Conservation (phyloP, 2,888 invertebrate species). For the Fragum fragum region DNA sequence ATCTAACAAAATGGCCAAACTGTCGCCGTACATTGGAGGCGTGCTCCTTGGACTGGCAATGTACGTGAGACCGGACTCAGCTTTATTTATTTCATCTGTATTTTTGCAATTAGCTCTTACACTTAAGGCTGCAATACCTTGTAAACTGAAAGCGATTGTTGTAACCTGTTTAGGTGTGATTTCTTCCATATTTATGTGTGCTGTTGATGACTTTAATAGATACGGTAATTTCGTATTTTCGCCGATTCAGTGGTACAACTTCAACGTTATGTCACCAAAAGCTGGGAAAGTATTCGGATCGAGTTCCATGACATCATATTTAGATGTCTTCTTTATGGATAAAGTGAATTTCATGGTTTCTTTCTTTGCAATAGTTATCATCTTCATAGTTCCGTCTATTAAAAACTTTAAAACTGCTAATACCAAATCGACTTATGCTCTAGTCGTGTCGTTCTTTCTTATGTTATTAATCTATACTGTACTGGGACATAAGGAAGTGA, state of each 20-base stretch:
- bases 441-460: constrained; percentile 29
- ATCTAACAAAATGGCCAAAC: not conserved
- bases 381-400: not conserved
- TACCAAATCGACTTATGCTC: not conserved
- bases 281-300: constrained; percentile 71
- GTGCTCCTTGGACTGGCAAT: constrained; percentile 53
- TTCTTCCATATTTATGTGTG: constrained; percentile 65
- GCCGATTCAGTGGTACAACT: constrained; percentile 78
- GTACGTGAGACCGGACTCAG: constrained; percentile 60
- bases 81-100: constrained; percentile 39
- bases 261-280: constrained; percentile 74
- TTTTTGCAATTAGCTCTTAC: constrained; percentile 30
- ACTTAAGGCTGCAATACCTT: not conserved
- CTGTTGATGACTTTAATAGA: constrained; percentile 67
- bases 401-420: not conserved
- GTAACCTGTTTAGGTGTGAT: not conserved
- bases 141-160: not conserved
- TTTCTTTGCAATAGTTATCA: not conserved
- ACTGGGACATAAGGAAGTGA: constrained; percentile 62
- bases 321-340: constrained; percentile 43
- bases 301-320: constrained; percentile 28
- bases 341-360: not conserved
- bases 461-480: constrained; percentile 38
- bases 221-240: constrained; percentile 75
- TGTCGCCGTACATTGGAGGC: constrained; percentile 35